A percentile compares a stretch with the other conserved stretches of the same genome.
Conservation (phyloP, 23 tunicate species). For the Trididemnum miniatum region DNA sequence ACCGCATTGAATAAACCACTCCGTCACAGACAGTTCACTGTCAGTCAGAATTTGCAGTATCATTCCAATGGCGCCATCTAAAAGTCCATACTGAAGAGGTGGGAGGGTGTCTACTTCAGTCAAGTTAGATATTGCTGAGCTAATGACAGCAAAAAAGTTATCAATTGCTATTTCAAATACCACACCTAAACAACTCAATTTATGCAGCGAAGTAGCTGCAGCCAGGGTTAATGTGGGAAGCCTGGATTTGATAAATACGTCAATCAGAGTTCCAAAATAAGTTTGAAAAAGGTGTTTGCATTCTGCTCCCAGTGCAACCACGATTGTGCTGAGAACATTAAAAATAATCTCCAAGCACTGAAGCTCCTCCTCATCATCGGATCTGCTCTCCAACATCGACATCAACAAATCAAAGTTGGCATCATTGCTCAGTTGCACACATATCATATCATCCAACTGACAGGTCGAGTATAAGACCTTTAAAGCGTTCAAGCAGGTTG, state of each 20-base stretch:
- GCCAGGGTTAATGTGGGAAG: slow-evolving; percentile 56
- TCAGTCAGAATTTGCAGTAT: slow-evolving; percentile 51
- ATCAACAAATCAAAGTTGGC: slow-evolving; percentile 8
- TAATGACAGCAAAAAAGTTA: slow-evolving; percentile 42
- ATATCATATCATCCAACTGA: slow-evolving; percentile 33
- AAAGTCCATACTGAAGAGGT: slow-evolving; percentile 50
- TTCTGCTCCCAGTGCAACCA: slow-evolving; percentile 14
- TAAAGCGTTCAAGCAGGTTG: slow-evolving; percentile 38
- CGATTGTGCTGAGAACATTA: slow-evolving; percentile 44
- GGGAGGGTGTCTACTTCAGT: slow-evolving; percentile 85
- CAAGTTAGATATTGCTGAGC: slow-evolving; percentile 73
- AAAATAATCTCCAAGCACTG: slow-evolving; percentile 61
- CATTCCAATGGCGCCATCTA: slow-evolving; percentile 85
- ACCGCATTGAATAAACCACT: slow-evolving; percentile 59
- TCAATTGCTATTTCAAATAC: slow-evolving; percentile 44
- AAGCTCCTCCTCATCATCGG: slow-evolving; percentile 22
- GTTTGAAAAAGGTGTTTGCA: slow-evolving; percentile 26
- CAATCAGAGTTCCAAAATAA: slow-evolving; percentile 18
- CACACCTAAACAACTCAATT: slow-evolving; percentile 60
- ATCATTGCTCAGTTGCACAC: slow-evolving; percentile 3
- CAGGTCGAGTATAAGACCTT: slow-evolving; percentile 55
- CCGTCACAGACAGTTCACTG: slow-evolving; percentile 42
- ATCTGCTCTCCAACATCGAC: slow-evolving; percentile 1
- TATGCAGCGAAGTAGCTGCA: slow-evolving; percentile 43
- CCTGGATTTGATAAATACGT: slow-evolving; percentile 47